Percentiles rank a stretch among this genome's conserved stretches.
phyloP scores from a whole-genome alignment of 2,888 invertebrate species.

The Cistogaster globosa region DNA sequence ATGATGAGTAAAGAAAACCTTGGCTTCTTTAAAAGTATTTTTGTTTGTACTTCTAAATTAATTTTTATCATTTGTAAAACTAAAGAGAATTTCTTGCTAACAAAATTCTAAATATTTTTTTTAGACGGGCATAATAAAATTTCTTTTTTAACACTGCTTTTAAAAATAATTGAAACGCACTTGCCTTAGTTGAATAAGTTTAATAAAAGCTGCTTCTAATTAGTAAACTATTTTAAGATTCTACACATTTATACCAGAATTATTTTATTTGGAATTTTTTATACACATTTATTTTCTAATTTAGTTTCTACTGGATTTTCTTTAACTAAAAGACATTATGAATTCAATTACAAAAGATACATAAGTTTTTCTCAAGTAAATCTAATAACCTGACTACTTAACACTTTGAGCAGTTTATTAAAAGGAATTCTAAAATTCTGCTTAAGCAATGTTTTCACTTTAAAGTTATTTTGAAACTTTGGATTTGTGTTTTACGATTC shows the following conservation, averaged over 20 bases:
- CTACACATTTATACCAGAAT: neutral
- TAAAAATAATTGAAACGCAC: neutral
- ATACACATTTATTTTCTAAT: neutral
- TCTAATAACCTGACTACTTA: neutral
- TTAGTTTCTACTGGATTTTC: conserved; percentile 1
- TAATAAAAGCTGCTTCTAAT: neutral
- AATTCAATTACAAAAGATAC: conserved; percentile 20
- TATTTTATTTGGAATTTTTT: neutral
- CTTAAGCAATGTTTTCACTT: conserved; percentile 31
- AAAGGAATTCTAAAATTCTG: neutral
- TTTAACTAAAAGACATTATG: conserved; percentile 33
- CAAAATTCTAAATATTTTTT: no score
- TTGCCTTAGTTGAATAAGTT: neutral
- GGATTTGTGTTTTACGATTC: neutral
- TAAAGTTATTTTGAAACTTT: neutral
- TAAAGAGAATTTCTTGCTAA: no score
- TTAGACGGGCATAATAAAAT: neutral
- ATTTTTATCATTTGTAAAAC: no score
- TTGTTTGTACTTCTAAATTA: no score
- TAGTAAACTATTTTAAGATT: neutral
- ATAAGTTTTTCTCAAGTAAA: neutral
- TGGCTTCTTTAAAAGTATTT: no score
- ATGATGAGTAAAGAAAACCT: no score
- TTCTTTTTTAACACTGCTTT: neutral
- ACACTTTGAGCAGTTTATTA: neutral